These are phyloP conservation scores for Todus mexicanus DNA, from an alignment of 2,797 vertebrate species.

Conservation along the genomic window DNA sequence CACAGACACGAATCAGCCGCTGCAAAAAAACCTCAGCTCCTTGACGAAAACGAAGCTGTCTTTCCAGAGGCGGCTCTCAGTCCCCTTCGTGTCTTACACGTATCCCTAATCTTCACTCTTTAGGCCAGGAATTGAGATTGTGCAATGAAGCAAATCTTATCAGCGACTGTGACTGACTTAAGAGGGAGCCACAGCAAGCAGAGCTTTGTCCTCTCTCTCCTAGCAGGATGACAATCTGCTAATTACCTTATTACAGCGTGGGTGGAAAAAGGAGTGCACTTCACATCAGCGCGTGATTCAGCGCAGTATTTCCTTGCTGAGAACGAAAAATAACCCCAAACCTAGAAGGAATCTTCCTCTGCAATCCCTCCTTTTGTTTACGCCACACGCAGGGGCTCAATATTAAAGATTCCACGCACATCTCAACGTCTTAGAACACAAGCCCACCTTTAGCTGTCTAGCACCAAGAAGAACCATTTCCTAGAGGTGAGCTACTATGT, in stretches of 20 bases:
- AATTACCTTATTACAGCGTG: constrained; percentile 3
- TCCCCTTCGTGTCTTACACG: neutral
- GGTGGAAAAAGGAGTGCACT: constrained; percentile 4
- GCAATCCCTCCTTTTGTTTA: neutral
- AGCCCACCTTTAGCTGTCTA: neutral
- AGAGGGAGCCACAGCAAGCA: neutral
- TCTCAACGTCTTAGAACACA: neutral
- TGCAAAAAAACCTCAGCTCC: neutral
- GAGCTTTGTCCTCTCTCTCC: neutral
- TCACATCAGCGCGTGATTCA: neutral
- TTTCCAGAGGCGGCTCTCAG: neutral
- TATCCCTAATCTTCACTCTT: neutral
- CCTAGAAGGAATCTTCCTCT: neutral
- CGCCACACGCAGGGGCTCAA: neutral
- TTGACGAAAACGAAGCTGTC: neutral
- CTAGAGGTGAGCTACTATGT: neutral
- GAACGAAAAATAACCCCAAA: constrained; percentile 9
- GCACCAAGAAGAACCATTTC: neutral
- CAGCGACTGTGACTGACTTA: neutral
- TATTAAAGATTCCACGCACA: neutral
- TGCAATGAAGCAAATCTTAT: neutral
- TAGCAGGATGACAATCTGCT: neutral
- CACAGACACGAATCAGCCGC: neutral
- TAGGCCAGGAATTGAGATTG: neutral
- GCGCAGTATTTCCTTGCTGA: neutral